A percentile compares a stretch with the other conserved stretches of the same genome.
Conservation (phyloP, 1,140 invertebrate species). For the Dreissena polymorpha region DNA sequence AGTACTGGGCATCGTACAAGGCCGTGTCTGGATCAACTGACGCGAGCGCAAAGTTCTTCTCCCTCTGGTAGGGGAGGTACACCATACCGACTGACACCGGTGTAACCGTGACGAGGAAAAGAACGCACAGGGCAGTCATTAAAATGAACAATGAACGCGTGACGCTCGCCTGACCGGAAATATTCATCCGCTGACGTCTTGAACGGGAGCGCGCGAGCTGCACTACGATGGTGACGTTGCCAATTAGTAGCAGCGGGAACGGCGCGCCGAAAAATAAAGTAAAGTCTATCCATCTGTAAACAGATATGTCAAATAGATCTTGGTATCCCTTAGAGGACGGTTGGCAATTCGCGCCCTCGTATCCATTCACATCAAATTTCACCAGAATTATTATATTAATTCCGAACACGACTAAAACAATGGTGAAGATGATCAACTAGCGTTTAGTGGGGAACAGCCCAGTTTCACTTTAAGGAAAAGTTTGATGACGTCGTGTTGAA, state of each 20-base stretch:
- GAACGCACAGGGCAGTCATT: constrained; percentile 14
- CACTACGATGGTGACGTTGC: constrained; percentile 36
- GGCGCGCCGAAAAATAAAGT: constrained; percentile 15
- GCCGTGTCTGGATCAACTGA: neutral
- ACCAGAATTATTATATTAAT: too few species aligned
- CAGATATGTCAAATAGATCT: constrained; percentile 3
- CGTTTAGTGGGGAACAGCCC: too few species aligned
- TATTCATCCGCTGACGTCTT: constrained; percentile 7
- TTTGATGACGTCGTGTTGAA: too few species aligned
- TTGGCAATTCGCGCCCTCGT: neutral
- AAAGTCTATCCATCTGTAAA: constrained; percentile 43
- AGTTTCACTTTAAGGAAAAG: too few species aligned
- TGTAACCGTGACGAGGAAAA: constrained; percentile 40
- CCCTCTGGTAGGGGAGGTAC: constrained; percentile 11
- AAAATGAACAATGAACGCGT: constrained; percentile 21
- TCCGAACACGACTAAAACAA: too few species aligned
- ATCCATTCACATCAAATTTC: neutral
- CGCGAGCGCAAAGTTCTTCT: neutral
- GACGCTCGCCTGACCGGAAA: neutral
- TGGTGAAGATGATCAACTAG: too few species aligned
- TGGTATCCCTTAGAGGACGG: neutral
- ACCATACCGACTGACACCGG: constrained; percentile 1
- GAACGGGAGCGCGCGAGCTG: neutral
- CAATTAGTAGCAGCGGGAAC: constrained; percentile 11
- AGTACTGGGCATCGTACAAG: constrained; percentile 27